Evolutionary conservation across 2,797 vertebrate genomes (phyloP), one percentile per base, ranked within the genome.

Genomic region (Caiman crocodilus): DNA sequence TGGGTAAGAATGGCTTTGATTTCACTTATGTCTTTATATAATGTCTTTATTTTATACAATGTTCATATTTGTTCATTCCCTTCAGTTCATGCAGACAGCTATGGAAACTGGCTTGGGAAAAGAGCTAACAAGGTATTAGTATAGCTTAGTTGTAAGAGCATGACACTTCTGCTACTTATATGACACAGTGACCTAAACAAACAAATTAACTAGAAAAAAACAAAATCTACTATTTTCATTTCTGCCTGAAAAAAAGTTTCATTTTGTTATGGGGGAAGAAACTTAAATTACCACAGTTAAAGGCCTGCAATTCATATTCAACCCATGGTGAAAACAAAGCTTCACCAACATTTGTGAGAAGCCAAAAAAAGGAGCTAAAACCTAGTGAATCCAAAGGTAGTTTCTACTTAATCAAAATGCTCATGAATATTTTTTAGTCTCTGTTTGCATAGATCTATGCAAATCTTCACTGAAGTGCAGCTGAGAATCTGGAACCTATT

Each of bases 401-500:
- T 80, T 90, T 85, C 90, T 35, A 73, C 88, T 74, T 80, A 2
- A 20, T 78, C 82, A 65, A 89, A 87, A 61, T 42, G 28, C 11
- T 61, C 4, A 35, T 28, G 58, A 76, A 64, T 0, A 5, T 28
- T 84, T 76, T 4, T 5, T 83, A 20, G 3, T 71, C 30, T 25
- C 14, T 61, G 1, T 61, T 67, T 3, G 3, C 35, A 25, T n/a
- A 50, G 35, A 20, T 8, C 2, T 80, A n/a, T 32, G 23, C 0
- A 0, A 69, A 3, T 3, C 5, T 42, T 7, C 17, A 14, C 0
- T 61, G 79, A 93, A 88, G 14, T 0, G 0, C 56, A 69, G 63
- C 23, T 55, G 55, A 76, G 73, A 57, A 84, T 50, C 13, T 60
- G 82, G 5, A 23, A 17, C 5, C 71, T 63, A 87, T 30, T 79